These are phyloP conservation scores for Chrysocyon brachyurus DNA, from an alignment of 2,797 vertebrate species.

Conservation along the genomic window DNA sequence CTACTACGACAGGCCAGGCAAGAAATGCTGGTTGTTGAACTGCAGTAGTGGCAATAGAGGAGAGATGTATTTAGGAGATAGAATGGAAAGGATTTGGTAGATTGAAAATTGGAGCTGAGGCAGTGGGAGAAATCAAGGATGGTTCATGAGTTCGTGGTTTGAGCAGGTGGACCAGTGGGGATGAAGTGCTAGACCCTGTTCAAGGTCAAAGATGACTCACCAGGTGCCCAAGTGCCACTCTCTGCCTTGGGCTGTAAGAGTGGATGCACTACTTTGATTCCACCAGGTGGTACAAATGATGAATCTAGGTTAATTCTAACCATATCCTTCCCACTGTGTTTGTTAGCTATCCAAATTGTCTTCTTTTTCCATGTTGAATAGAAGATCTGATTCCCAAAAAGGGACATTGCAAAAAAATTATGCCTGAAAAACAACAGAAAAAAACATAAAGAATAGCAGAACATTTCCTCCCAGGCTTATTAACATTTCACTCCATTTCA, in stretches of 20 bases:
- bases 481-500: background rate
- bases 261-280: slow-evolving; percentile 92
- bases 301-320: slow-evolving; percentile 88
- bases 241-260: slow-evolving; percentile 89
- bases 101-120: background rate
- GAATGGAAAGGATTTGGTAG: background rate
- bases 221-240: slow-evolving; percentile 65
- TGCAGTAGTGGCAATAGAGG: background rate
- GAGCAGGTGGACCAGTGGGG: background rate
- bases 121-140: background rate
- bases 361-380: slow-evolving; percentile 90
- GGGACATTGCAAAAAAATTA: slow-evolving; percentile 88
- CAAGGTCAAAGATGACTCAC: slow-evolving; percentile 82
- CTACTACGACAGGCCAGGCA: background rate
- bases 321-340: slow-evolving; percentile 90
- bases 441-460: background rate
- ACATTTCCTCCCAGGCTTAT: background rate
- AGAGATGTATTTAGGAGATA: background rate
- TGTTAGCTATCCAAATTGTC: slow-evolving; percentile 92
- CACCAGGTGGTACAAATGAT: slow-evolving; percentile 87
- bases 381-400: slow-evolving; percentile 93
- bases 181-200: background rate
- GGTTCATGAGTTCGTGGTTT: background rate
- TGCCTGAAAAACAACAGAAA: slow-evolving; percentile 86
- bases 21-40: background rate